These are phyloP conservation scores for Microplitis manilae DNA, from an alignment of 2,888 invertebrate genomes.

Conservation along the genomic window DNA sequence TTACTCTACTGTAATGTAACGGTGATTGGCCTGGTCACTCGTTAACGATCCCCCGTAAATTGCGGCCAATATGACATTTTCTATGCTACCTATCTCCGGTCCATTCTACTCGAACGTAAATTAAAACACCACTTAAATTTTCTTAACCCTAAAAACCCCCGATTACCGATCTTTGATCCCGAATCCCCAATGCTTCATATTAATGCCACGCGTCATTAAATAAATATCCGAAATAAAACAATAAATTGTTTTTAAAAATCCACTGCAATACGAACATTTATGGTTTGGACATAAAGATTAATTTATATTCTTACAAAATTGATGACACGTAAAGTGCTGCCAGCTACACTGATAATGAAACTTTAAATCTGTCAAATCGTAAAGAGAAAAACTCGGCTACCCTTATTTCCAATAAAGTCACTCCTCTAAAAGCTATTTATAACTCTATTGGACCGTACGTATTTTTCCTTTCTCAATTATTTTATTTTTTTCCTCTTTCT, in stretches of 20 bases:
- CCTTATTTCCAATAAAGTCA: slow-evolving; percentile 5
- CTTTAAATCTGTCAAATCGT: slow-evolving; percentile 38
- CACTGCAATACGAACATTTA: neutral
- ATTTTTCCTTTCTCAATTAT: slow-evolving; percentile 32
- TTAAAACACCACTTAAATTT: neutral
- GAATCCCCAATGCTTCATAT: too few species aligned
- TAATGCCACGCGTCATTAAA: too few species aligned
- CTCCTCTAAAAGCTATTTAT: neutral
- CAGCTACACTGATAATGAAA: slow-evolving; percentile 29
- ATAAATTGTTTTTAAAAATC: neutral
- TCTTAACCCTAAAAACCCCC: neutral
- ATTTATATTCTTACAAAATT: neutral
- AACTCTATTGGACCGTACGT: neutral
- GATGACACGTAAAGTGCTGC: slow-evolving; percentile 16
- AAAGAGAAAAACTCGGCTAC: neutral
- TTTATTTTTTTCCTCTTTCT: slow-evolving; percentile 26
- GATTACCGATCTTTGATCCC: too few species aligned
- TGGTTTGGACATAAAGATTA: neutral
- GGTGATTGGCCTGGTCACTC: slow-evolving; percentile 43
- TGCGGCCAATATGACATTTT: slow-evolving; percentile 20
- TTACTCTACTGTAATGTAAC: slow-evolving; percentile 13
- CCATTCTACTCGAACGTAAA: neutral
- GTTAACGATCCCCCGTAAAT: slow-evolving; percentile 47
- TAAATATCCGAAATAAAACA: neutral
- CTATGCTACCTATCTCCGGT: neutral